Percentiles rank a stretch among this genome's conserved stretches.
These are phyloP conservation scores for Hexactinellida sp. DNA, from an alignment of 37 sponge, comb jelly and placozoan genomes.

Conservation along the genomic window DNA sequence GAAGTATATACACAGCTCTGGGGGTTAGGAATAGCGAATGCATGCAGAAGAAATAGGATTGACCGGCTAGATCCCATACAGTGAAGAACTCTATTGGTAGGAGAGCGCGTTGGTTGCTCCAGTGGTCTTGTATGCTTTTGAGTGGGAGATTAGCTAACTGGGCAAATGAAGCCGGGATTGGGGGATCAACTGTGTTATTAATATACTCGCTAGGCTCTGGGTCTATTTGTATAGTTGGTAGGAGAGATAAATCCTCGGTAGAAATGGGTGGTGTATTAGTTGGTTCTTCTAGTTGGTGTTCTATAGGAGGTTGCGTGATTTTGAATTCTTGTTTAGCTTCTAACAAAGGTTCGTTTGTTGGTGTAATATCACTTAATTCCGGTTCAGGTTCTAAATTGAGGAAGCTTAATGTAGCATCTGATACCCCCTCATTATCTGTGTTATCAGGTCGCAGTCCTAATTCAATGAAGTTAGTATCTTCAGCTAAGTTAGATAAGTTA, in stretches of 20 bases:
- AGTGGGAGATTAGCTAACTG: background rate
- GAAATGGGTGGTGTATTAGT: background rate
- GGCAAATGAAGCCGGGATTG: background rate
- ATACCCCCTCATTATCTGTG: background rate
- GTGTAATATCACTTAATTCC: background rate
- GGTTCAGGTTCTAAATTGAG: background rate
- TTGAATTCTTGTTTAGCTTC: background rate
- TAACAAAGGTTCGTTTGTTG: no score
- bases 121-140: background rate
- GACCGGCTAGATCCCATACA: background rate
- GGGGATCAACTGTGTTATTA: background rate
- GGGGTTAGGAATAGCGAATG: background rate
- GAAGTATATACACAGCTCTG: background rate
- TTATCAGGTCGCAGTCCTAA: background rate
- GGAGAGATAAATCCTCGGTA: background rate
- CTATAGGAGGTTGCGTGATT: background rate
- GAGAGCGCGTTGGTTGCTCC: background rate
- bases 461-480: background rate
- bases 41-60: conserved; percentile 9
- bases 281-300: background rate
- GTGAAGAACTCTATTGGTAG: conserved; percentile 6
- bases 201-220: background rate
- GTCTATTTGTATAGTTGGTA: background rate
- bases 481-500: background rate
- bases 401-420: background rate